Evolutionary conservation across 2,888 invertebrate genomes (phyloP).

Genomic region (Drosophila buzzatii): DNA sequence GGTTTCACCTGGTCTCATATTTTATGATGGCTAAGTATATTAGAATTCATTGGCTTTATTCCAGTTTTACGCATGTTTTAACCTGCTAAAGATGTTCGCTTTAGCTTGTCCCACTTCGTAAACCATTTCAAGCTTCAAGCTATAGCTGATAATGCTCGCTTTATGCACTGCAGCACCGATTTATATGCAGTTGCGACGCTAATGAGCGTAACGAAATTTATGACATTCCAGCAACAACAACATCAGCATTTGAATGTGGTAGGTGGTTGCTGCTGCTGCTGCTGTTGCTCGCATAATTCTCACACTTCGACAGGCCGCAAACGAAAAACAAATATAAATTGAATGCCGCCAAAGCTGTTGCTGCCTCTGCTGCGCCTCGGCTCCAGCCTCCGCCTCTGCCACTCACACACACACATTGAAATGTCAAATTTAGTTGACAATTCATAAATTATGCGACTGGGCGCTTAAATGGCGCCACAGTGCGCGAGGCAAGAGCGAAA

Average conservation of each 20-base stretch:
- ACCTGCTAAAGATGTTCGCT: background rate
- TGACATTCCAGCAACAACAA: conserved; percentile 66
- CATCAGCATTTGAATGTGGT: conserved; percentile 37
- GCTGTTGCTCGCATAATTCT: conserved; percentile 78
- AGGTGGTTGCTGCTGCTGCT: conserved; percentile 32
- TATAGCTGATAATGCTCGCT: conserved; percentile 5
- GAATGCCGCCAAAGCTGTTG: conserved; percentile 62
- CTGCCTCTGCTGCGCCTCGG: conserved; percentile 4
- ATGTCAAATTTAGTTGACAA: conserved; percentile 85
- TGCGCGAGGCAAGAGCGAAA: background rate
- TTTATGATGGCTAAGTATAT: too few relatives aligned
- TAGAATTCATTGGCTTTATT: too few relatives aligned
- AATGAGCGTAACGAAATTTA: conserved; percentile 84
- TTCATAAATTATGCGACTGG: conserved; percentile 83
- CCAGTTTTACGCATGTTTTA: background rate
- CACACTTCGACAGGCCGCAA: conserved; percentile 83
- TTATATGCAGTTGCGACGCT: conserved; percentile 55
- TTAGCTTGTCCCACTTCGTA: background rate
- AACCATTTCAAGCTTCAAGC: background rate
- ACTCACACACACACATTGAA: conserved; percentile 75
- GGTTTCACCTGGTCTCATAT: too few relatives aligned
- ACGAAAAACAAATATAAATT: conserved; percentile 65
- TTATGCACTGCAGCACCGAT: conserved; percentile 13
- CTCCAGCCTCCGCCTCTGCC: conserved; percentile 12
- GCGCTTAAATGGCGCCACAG: conserved; percentile 83